phyloP scores from a whole-genome alignment of 2,888 invertebrate species.

The Heliothis peltigera region DNA sequence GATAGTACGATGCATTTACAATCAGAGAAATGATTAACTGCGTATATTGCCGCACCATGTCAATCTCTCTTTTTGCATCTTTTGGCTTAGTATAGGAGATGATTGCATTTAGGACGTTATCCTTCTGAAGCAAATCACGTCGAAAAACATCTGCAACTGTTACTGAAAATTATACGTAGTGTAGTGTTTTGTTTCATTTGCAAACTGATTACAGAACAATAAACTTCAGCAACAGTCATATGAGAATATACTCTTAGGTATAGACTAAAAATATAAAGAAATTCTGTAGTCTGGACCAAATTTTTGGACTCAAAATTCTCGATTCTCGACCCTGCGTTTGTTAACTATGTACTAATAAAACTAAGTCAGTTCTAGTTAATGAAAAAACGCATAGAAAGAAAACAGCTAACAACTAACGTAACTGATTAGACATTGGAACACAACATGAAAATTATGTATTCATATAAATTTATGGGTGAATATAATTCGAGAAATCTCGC shows the following conservation, averaged over 20 bases:
- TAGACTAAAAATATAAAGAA: too few species aligned
- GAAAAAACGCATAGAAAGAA: background rate
- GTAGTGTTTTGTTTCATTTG: background rate
- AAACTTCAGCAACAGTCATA: too few species aligned
- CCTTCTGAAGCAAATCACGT: background rate
- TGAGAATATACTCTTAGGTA: too few species aligned
- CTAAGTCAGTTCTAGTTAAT: too few species aligned
- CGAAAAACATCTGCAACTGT: background rate
- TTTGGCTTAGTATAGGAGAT: background rate
- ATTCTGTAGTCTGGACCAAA: too few species aligned
- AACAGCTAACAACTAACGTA: background rate
- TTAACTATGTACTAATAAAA: too few species aligned
- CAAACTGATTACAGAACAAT: background rate
- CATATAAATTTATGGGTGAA: background rate
- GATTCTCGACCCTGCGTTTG: too few species aligned
- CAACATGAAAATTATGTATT: conserved; percentile 2
- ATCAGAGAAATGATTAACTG: conserved; percentile 16
- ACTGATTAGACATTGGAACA: background rate
- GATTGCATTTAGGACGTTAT: background rate
- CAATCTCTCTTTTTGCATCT: background rate
- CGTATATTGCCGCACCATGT: background rate
- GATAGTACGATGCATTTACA: conserved; percentile 3
- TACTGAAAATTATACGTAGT: background rate
- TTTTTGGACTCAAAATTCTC: too few species aligned
- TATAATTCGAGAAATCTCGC: conserved; percentile 32